Evolutionary conservation across 2,888 invertebrate genomes (phyloP).

Genomic region (Alviniconcha strummeri): DNA sequence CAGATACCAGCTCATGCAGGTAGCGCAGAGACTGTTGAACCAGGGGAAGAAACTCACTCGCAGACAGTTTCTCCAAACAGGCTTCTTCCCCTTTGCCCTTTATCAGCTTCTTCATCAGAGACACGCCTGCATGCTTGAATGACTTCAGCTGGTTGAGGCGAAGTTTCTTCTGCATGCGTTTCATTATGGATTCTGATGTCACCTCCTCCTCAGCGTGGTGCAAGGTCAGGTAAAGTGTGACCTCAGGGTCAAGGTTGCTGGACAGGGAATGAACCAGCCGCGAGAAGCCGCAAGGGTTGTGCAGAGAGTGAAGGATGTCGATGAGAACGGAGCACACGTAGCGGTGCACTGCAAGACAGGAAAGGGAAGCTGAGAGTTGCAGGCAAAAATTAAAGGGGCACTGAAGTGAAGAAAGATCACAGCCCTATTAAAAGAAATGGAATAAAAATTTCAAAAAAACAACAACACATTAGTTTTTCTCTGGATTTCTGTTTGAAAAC

Average conservation of each 20-base stretch:
- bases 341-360: slow-evolving; percentile 30
- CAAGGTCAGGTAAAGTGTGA: slow-evolving; percentile 33
- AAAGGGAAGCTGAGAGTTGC: no score
- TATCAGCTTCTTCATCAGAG: slow-evolving; percentile 20
- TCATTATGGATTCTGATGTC: neutral
- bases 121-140: neutral
- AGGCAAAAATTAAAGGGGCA: no score
- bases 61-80: slow-evolving; percentile 12
- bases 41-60: neutral
- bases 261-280: slow-evolving; percentile 38
- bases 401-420: no score
- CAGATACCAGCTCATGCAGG: slow-evolving; percentile 17
- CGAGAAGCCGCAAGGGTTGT: slow-evolving; percentile 49
- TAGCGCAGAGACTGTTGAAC: slow-evolving; percentile 27
- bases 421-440: no score
- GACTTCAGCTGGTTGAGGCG: slow-evolving; percentile 13
- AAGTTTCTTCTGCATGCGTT: neutral
- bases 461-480: no score
- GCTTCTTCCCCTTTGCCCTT: slow-evolving; percentile 21
- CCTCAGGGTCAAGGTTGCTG: slow-evolving; percentile 23
- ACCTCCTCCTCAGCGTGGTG: slow-evolving; percentile 19
- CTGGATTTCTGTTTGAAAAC: no score
- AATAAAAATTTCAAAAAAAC: no score
- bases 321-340: slow-evolving; percentile 49
- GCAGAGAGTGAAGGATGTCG: slow-evolving; percentile 51